These are phyloP conservation scores for Salvator merianae DNA, from an alignment of 2,113 vertebrate species.

Conservation along the genomic window DNA sequence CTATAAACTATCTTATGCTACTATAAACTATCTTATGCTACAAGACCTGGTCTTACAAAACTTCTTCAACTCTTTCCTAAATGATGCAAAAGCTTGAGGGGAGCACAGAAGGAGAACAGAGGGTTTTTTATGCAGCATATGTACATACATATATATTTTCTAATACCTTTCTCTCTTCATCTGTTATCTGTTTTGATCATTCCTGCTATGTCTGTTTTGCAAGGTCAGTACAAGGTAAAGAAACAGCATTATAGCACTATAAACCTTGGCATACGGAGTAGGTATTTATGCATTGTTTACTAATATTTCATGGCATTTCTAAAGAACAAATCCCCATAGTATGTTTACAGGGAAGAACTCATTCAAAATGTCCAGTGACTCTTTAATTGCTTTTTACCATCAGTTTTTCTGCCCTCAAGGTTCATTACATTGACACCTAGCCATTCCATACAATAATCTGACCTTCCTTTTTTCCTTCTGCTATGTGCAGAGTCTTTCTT, in stretches of 20 bases:
- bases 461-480: slow-evolving; percentile 56
- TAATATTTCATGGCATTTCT: slow-evolving; percentile 28
- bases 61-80: slow-evolving; percentile 23
- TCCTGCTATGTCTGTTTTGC: neutral
- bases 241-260: neutral
- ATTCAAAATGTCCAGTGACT: slow-evolving; percentile 59
- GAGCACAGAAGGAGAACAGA: neutral
- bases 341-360: slow-evolving; percentile 47
- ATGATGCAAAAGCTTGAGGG: neutral
- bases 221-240: slow-evolving; percentile 4
- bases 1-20: no score
- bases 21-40: no score
- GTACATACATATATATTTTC: no score
- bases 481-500: slow-evolving; percentile 56
- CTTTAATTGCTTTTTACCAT: slow-evolving; percentile 69
- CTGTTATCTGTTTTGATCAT: slow-evolving; percentile 19
- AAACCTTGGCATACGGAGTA: slow-evolving; percentile 1
- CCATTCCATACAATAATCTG: slow-evolving; percentile 62
- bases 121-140: neutral
- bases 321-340: slow-evolving; percentile 33
- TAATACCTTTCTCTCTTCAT: neutral
- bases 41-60: no score
- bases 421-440: slow-evolving; percentile 74
- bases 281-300: slow-evolving; percentile 14
- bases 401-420: slow-evolving; percentile 72